Evolutionary conservation across 2,113 vertebrate genomes (phyloP).

Genomic region (Odocoileus hemionus): DNA sequence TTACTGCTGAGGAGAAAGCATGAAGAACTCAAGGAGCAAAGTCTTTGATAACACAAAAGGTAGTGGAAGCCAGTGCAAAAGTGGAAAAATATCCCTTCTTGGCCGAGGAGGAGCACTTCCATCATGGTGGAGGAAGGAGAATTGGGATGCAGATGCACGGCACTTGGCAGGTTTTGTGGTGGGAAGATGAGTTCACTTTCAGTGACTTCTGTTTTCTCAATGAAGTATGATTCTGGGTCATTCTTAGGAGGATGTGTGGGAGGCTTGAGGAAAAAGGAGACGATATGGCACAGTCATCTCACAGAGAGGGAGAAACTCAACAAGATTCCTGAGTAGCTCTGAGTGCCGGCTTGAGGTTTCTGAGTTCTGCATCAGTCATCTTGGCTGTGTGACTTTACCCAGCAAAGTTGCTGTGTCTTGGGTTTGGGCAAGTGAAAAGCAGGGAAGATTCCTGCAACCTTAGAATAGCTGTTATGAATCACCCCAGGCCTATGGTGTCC

Average conservation of each 20-base stretch:
- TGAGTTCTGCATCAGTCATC: constrained; percentile 52
- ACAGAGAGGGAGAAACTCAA: constrained; percentile 23
- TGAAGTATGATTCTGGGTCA: constrained; percentile 65
- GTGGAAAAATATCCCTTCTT: not conserved
- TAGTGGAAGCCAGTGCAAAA: not conserved
- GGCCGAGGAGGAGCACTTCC: not conserved
- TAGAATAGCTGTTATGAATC: constrained; percentile 58
- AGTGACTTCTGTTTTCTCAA: constrained; percentile 67
- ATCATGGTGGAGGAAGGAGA: not conserved
- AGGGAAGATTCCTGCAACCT: not conserved
- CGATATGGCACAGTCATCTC: constrained; percentile 56
- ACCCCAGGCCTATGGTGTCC: not conserved
- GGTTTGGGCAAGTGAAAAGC: constrained; percentile 36
- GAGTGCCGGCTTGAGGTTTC: constrained; percentile 22
- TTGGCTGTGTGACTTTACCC: constrained; percentile 44
- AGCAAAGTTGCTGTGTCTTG: constrained; percentile 7
- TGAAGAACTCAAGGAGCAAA: not conserved
- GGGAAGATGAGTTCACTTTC: constrained; percentile 51
- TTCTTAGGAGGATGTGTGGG: constrained; percentile 55
- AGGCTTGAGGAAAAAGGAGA: constrained; percentile 53
- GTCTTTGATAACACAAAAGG: not conserved
- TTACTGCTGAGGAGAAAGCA: not conserved
- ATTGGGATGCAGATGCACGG: not conserved
- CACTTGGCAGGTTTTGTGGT: constrained; percentile 21
- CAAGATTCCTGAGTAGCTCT: constrained; percentile 1